phyloP scores from a whole-genome alignment of 2,797 vertebrate genomes.

The Phyllotis vaccarum region DNA sequence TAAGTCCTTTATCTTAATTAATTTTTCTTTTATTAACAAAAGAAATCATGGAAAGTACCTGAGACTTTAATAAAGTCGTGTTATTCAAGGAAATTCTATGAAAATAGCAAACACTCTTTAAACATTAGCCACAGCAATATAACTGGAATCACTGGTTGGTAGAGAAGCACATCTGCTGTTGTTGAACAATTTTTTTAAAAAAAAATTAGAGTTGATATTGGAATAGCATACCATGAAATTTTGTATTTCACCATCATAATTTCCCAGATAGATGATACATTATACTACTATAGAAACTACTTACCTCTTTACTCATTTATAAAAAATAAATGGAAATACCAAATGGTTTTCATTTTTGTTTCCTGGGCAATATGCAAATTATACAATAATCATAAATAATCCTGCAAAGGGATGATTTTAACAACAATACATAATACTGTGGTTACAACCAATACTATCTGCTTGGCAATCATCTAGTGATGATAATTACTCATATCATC shows the following conservation, averaged over 20 bases:
- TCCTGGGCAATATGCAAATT: background rate
- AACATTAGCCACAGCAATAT: background rate
- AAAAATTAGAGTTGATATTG: background rate
- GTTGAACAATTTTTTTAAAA: background rate
- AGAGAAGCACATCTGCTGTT: background rate
- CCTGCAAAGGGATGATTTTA: background rate
- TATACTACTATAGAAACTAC: background rate
- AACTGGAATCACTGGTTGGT: background rate
- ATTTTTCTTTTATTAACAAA: background rate
- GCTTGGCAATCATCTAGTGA: background rate
- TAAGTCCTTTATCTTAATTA: background rate
- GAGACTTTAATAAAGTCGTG: background rate
- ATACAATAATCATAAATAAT: background rate
- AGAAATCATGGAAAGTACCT: background rate
- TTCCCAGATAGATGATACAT: background rate
- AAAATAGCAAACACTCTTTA: background rate
- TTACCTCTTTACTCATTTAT: background rate
- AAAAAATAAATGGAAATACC: background rate
- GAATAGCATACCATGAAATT: background rate
- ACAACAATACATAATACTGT: background rate
- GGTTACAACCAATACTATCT: background rate
- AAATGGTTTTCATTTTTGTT: slow-evolving; percentile 3
- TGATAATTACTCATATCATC: background rate
- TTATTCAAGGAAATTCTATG: background rate
- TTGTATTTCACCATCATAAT: background rate